Evolutionary conservation across 1,140 invertebrate genomes (phyloP).

Genomic region (Temnothorax nylanderi): DNA sequence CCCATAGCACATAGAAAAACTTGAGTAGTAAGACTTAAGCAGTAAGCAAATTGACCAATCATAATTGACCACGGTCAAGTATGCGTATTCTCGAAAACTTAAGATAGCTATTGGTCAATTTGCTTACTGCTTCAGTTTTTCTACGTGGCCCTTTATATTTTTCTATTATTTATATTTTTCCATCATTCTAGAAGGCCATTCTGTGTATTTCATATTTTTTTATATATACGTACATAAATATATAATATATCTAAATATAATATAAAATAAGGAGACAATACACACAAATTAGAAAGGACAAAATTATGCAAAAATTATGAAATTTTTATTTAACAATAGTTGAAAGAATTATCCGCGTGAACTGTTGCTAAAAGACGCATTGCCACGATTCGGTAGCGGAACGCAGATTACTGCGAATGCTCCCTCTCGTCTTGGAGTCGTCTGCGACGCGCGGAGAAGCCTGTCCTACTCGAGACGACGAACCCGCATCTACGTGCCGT

Average conservation of each 20-base stretch:
- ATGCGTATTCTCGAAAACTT: too few relatives aligned
- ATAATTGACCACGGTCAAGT: too few relatives aligned
- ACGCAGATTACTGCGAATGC: not conserved
- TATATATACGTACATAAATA: not conserved
- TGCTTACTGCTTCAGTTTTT: too few relatives aligned
- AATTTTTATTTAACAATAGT: not conserved
- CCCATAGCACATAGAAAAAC: too few relatives aligned
- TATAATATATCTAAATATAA: not conserved
- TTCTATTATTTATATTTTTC: not conserved
- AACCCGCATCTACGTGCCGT: slow-evolving; percentile 20
- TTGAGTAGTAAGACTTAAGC: too few relatives aligned
- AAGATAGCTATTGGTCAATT: too few relatives aligned
- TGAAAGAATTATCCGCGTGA: not conserved
- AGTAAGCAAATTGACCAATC: too few relatives aligned
- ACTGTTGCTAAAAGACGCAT: not conserved
- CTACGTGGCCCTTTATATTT: not conserved
- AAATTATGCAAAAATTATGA: not conserved
- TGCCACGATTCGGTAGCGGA: slow-evolving; percentile 20
- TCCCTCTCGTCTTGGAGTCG: not conserved
- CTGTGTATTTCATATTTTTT: not conserved
- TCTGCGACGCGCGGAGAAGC: not conserved
- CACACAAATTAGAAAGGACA: not conserved
- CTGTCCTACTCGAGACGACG: slow-evolving; percentile 33
- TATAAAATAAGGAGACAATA: not conserved
- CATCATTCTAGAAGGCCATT: not conserved